Conservation (phyloP, 1,140 invertebrate genomes). For the Maniola jurtina region DNA sequence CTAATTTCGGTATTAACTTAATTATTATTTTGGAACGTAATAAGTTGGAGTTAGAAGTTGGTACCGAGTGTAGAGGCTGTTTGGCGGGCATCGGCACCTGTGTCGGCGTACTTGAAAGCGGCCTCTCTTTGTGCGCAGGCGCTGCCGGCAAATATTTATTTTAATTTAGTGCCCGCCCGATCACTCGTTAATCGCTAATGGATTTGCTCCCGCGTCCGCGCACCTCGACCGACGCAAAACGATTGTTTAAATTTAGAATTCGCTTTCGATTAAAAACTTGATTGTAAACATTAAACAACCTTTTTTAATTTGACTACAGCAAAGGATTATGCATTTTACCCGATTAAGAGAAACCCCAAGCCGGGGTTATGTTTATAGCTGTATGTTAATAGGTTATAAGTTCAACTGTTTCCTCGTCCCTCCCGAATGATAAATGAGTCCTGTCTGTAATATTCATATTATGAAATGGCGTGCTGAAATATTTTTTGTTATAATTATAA, state of each 20-base stretch:
- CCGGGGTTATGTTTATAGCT: no score
- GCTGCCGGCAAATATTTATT: constrained; percentile 74
- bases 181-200: constrained; percentile 73
- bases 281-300: constrained; percentile 20
- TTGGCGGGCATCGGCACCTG: constrained; percentile 51
- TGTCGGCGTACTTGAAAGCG: constrained; percentile 68
- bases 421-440: no score
- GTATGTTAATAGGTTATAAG: no score
- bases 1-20: no score
- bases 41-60: background rate
- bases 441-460: no score
- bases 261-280: constrained; percentile 24
- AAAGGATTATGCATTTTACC: background rate
- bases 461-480: no score
- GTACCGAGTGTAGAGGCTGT: constrained; percentile 2
- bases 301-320: background rate
- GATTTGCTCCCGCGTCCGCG: constrained; percentile 56
- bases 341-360: no score
- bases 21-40: background rate
- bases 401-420: no score
- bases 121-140: constrained; percentile 47
- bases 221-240: constrained; percentile 30
- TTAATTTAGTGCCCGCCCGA: constrained; percentile 70
- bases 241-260: constrained; percentile 31
- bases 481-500: no score